A percentile compares a stretch with the other conserved stretches of the same genome.
Conservation (phyloP, 2,113 vertebrate genomes). For the Pterocles burchelli region DNA sequence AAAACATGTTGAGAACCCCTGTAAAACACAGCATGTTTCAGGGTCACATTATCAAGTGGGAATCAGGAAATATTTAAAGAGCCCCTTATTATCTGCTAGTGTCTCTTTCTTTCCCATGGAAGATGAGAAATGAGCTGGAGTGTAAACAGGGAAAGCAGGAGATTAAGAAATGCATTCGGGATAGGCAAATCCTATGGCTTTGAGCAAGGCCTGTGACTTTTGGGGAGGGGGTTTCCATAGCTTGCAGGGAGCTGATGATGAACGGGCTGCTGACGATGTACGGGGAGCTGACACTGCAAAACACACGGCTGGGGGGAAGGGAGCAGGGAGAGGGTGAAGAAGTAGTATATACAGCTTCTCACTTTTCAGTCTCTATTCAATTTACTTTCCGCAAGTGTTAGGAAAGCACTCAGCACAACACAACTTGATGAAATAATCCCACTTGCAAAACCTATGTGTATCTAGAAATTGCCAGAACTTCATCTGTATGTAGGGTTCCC, state of each 20-base stretch:
- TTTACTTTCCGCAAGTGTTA: constrained; percentile 18
- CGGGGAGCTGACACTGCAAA: constrained; percentile 64
- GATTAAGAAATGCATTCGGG: constrained; percentile 19
- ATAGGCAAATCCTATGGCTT: constrained; percentile 46
- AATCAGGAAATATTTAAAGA: constrained; percentile 22
- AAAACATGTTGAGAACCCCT: constrained; percentile 1
- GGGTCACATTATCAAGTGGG: neutral
- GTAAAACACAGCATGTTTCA: neutral
- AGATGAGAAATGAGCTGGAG: constrained; percentile 52
- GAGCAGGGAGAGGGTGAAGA: neutral
- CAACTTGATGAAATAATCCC: constrained; percentile 47
- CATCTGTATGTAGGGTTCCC: constrained; percentile 25
- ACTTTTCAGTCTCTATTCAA: neutral
- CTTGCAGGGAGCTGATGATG: constrained; percentile 53
- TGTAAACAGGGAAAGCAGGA: constrained; percentile 15
- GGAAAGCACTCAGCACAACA: constrained; percentile 7
- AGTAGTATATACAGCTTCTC: constrained; percentile 20
- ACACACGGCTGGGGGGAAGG: neutral
- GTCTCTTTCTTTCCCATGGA: constrained; percentile 36
- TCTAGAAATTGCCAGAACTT: constrained; percentile 41
- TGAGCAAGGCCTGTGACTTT: constrained; percentile 35
- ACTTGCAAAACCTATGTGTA: constrained; percentile 40
- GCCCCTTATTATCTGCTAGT: constrained; percentile 31
- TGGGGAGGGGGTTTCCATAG: constrained; percentile 55
- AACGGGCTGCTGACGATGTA: constrained; percentile 55